Conservation (phyloP, 2,888 invertebrate species). For the Uropetala carovei region DNA sequence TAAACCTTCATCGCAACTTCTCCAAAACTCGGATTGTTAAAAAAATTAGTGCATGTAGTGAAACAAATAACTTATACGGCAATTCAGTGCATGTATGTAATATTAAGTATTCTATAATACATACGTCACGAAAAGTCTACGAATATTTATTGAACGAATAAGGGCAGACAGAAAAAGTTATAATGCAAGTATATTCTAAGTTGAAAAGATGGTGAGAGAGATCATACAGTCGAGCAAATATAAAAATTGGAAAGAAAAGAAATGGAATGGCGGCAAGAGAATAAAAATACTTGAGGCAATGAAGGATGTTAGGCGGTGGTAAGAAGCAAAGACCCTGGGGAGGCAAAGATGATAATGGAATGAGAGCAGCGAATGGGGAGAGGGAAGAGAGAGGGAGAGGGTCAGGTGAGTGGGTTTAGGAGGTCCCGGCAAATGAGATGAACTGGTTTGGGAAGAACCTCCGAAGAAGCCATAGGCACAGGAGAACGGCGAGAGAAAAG, state of each 20-base stretch:
- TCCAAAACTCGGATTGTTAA: too few relatives aligned
- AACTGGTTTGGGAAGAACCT: slow-evolving; percentile 7
- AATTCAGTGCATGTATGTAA: too few relatives aligned
- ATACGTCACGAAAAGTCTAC: too few relatives aligned
- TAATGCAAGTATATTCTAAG: too few relatives aligned
- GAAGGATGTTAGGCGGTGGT: neutral
- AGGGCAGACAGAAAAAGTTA: too few relatives aligned
- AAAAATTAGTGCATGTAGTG: too few relatives aligned
- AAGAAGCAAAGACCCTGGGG: neutral
- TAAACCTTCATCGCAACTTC: too few relatives aligned
- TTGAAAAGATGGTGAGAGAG: slow-evolving; percentile 31
- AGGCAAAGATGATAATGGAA: slow-evolving; percentile 17
- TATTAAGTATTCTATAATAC: too few relatives aligned
- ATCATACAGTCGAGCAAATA: neutral
- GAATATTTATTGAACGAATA: too few relatives aligned
- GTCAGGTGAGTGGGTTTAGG: slow-evolving; percentile 8
- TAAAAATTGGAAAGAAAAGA: neutral
- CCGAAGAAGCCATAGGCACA: too few relatives aligned
- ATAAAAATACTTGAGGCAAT: neutral
- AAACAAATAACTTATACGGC: too few relatives aligned
- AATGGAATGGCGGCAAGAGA: neutral
- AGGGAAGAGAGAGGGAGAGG: neutral
- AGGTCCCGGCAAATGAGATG: neutral
- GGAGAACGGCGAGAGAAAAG: neutral
- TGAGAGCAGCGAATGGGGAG: too few relatives aligned